phyloP scores from a whole-genome alignment of 2,113 vertebrate genomes.

The Mesocricetus auratus region DNA sequence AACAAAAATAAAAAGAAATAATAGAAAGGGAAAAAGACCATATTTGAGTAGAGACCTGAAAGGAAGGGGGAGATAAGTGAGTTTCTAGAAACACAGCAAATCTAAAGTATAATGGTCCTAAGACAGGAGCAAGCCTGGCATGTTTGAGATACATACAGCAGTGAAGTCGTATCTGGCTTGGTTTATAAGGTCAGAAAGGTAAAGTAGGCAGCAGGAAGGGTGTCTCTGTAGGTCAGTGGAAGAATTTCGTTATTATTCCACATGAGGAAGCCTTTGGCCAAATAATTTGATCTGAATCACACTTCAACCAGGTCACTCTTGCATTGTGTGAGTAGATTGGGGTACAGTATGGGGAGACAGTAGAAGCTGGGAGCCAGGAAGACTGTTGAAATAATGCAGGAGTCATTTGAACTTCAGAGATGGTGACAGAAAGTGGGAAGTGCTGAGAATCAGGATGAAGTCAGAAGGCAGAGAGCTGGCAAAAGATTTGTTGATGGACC shows the following conservation, averaged over 20 bases:
- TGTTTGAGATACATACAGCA: background rate
- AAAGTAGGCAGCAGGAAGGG: background rate
- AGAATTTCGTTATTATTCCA: conserved; percentile 14
- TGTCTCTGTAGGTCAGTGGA: background rate
- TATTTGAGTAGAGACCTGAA: conserved; percentile 2
- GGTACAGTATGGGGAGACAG: background rate
- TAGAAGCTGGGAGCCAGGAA: background rate
- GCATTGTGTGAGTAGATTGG: background rate
- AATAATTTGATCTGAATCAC: background rate
- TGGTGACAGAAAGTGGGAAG: background rate
- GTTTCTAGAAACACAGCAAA: background rate
- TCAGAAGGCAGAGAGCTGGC: background rate
- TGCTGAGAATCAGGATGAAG: background rate
- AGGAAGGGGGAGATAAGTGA: background rate
- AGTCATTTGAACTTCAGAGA: background rate
- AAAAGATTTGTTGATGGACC: conserved; percentile 12
- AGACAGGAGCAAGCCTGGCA: background rate
- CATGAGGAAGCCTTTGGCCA: background rate
- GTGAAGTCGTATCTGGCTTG: background rate
- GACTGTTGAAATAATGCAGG: background rate
- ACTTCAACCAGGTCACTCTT: background rate
- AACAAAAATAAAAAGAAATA: background rate
- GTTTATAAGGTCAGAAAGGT: background rate
- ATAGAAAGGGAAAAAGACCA: background rate
- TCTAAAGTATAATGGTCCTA: background rate